Evolutionary conservation across 2,113 vertebrate genomes (phyloP).

Genomic region (Tretioscincus oriximinensis): DNA sequence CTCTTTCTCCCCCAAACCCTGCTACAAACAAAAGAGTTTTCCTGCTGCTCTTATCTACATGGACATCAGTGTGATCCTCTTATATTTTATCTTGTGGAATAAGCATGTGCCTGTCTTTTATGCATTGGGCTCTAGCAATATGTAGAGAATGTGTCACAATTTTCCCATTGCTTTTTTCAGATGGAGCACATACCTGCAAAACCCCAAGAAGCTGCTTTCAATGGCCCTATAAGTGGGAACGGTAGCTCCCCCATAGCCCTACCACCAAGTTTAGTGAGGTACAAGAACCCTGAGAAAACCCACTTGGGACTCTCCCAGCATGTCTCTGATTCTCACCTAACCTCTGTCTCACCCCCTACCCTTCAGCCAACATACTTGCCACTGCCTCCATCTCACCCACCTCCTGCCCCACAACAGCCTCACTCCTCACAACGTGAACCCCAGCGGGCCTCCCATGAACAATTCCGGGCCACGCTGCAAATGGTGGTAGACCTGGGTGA

Average conservation of each 20-base stretch:
- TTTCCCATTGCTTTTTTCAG: too few relatives aligned
- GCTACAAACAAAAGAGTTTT: too few relatives aligned
- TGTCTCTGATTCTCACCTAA: constrained; percentile 61
- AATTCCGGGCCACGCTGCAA: constrained; percentile 90
- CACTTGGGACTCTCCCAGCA: constrained; percentile 70
- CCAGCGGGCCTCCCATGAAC: constrained; percentile 91
- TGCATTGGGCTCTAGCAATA: too few relatives aligned
- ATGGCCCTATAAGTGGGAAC: constrained; percentile 71
- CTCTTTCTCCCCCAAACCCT: too few relatives aligned
- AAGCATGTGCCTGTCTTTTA: too few relatives aligned
- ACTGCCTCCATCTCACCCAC: background rate
- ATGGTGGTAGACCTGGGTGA: constrained; percentile 93
- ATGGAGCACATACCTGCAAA: constrained; percentile 31
- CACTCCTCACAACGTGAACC: constrained; percentile 84
- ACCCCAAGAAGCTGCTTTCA: constrained; percentile 73
- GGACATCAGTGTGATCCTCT: too few relatives aligned
- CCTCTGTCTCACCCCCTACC: background rate
- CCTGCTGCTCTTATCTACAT: too few relatives aligned
- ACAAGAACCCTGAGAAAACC: constrained; percentile 69
- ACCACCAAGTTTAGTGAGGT: constrained; percentile 54
- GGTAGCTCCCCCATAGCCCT: constrained; percentile 43
- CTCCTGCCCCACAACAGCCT: constrained; percentile 46
- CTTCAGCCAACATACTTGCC: constrained; percentile 63
- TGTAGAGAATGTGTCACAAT: too few relatives aligned
- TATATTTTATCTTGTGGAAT: too few relatives aligned